These are phyloP conservation scores for Ellobius talpinus DNA, from an alignment of 2,113 vertebrate species.

Conservation along the genomic window DNA sequence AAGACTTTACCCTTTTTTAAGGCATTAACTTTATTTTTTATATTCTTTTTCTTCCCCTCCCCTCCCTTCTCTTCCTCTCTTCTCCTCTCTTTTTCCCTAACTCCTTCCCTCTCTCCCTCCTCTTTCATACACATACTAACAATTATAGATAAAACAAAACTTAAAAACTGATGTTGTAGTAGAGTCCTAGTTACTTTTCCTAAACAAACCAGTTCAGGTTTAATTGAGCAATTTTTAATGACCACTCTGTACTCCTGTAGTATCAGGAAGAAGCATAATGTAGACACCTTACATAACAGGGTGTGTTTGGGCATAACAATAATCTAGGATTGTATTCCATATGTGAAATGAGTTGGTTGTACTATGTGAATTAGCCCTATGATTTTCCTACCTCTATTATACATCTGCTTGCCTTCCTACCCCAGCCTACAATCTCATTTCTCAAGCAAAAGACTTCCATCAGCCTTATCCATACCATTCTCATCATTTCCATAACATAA, in stretches of 20 bases:
- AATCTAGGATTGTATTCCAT: background rate
- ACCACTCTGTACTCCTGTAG: background rate
- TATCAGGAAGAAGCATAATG: background rate
- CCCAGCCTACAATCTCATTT: background rate
- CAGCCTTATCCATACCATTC: background rate
- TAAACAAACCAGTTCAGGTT: background rate
- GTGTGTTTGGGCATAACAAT: background rate
- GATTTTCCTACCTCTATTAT: background rate
- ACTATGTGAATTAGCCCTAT: background rate
- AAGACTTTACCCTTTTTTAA: too few relatives aligned
- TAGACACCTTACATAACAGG: background rate
- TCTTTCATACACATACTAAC: background rate
- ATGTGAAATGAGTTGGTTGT: background rate
- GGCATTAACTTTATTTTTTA: too few relatives aligned
- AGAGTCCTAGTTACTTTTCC: background rate
- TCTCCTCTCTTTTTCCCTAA: too few relatives aligned
- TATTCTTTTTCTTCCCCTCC: too few relatives aligned
- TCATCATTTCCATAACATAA: background rate
- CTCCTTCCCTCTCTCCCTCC: background rate
- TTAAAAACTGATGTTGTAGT: background rate
- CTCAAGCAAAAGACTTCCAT: background rate
- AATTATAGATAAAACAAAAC: background rate
- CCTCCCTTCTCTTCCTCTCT: background rate
- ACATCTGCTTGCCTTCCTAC: background rate
- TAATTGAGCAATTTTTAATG: background rate